A percentile compares a stretch with the other conserved stretches of the same genome.
Conservation (phyloP, 2,113 vertebrate species). For the Myiozetetes cayanensis region DNA sequence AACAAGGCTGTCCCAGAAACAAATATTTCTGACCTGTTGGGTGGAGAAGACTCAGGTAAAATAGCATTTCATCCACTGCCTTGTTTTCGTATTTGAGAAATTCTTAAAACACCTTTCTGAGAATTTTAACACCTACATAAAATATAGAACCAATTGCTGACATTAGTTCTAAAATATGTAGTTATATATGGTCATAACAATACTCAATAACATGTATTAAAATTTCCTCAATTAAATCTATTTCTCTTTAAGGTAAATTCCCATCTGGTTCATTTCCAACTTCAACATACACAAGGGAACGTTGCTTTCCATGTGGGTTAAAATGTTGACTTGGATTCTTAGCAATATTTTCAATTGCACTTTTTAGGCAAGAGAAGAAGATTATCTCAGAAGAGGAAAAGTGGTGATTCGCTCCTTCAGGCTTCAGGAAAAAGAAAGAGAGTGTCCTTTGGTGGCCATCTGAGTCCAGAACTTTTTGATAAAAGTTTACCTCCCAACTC, state of each 20-base stretch:
- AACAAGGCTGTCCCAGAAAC: background rate
- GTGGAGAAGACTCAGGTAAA: background rate
- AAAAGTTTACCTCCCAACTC: slow-evolving; percentile 87
- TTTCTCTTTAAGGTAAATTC: background rate
- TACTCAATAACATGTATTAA: background rate
- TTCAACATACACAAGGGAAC: background rate
- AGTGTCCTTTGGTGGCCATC: slow-evolving; percentile 85
- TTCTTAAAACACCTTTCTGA: background rate
- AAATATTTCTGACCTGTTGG: background rate
- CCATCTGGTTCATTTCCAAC: background rate
- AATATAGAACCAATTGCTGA: background rate
- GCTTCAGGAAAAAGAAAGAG: slow-evolving; percentile 77
- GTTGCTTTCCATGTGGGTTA: background rate
- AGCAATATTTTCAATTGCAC: background rate
- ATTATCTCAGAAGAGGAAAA: slow-evolving; percentile 71
- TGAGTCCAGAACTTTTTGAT: slow-evolving; percentile 89
- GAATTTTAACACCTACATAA: background rate
- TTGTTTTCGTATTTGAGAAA: background rate
- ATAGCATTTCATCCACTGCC: background rate
- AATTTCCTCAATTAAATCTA: background rate
- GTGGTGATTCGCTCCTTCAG: background rate
- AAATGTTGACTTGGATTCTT: background rate
- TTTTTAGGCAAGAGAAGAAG: background rate
- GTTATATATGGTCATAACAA: background rate
- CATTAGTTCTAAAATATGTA: background rate